Percentiles rank a stretch among this genome's conserved stretches.
Evolutionary conservation across 2,113 vertebrate genomes (phyloP).

Genomic region (Monarcha castaneiventris): DNA sequence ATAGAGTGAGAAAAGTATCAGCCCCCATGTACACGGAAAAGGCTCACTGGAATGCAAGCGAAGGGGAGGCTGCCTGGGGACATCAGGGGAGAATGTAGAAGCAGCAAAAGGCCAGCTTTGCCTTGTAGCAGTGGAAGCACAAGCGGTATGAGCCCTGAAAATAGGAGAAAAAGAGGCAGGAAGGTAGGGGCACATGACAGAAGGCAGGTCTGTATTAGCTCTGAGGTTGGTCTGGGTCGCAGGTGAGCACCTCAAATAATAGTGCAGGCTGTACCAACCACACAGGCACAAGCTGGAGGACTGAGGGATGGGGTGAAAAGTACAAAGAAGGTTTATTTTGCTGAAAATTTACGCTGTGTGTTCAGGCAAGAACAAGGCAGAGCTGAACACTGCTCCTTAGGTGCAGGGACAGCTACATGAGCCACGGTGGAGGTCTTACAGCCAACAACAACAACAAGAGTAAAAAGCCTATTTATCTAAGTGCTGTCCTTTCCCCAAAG

Average conservation of each 20-base stretch:
- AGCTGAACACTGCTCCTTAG: neutral
- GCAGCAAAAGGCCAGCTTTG: neutral
- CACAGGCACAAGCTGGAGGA: neutral
- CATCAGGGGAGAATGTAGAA: fast-evolving
- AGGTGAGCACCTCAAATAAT: neutral
- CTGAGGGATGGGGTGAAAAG: neutral
- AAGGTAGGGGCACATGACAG: neutral
- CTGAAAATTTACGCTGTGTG: neutral
- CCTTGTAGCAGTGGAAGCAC: neutral
- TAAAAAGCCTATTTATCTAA: neutral
- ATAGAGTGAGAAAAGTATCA: neutral
- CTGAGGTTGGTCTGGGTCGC: fast-evolving
- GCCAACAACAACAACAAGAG: neutral
- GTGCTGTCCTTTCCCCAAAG: neutral
- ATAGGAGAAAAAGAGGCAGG: fast-evolving
- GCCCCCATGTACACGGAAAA: fast-evolving
- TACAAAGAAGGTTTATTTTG: neutral
- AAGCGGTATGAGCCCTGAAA: neutral
- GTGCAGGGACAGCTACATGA: neutral
- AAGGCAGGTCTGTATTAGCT: neutral
- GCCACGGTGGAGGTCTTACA: neutral
- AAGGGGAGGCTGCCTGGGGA: neutral
- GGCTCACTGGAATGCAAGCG: fast-evolving
- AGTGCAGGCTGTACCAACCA: neutral
- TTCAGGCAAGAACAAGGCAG: neutral